phyloP scores from a whole-genome alignment of 2,113 vertebrate species.

The Alaudala cheleensis region DNA sequence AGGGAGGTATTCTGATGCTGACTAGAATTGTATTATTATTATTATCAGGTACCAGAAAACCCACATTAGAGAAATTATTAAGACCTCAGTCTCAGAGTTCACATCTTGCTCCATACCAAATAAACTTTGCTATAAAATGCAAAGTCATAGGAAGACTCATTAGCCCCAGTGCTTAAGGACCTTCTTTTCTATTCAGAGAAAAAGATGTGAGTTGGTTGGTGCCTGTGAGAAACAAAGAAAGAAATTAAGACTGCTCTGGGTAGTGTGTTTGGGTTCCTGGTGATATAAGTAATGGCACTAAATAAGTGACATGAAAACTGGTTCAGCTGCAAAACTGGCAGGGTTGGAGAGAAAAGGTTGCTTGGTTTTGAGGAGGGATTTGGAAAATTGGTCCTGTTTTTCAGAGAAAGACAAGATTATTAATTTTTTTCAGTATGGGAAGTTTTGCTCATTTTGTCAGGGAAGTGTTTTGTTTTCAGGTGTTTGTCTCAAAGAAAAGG shows the following conservation, averaged over 20 bases:
- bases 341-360: background rate
- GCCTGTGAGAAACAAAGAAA: background rate
- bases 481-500: background rate
- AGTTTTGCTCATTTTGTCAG: background rate
- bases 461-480: background rate
- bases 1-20: background rate
- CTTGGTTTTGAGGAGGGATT: background rate
- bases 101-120: accelerated
- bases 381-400: background rate
- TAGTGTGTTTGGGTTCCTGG: background rate
- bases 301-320: background rate
- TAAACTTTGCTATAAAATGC: background rate
- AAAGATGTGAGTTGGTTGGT: background rate
- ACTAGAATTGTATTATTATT: background rate
- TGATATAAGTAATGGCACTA: background rate
- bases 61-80: background rate
- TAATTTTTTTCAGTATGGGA: background rate
- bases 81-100: background rate
- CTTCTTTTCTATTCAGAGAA: background rate
- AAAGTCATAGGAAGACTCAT: background rate
- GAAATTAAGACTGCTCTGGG: background rate
- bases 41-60: background rate
- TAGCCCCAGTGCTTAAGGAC: background rate
- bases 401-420: background rate
- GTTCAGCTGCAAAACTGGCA: background rate